These are phyloP conservation scores for Arizona elegans DNA, from an alignment of 2,113 vertebrate species.

Conservation along the genomic window DNA sequence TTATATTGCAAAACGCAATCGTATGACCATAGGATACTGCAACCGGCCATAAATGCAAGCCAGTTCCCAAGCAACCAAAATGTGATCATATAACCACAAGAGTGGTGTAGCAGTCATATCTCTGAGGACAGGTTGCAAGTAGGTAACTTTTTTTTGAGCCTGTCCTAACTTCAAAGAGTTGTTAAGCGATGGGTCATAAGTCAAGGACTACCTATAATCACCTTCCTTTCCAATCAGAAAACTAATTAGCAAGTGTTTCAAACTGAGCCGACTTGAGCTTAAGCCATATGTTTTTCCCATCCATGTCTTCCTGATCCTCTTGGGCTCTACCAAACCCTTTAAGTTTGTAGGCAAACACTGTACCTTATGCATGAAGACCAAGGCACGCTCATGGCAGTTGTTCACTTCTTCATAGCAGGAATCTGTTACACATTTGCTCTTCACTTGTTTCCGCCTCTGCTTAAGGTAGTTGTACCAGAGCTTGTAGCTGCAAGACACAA, in stretches of 20 bases:
- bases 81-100: too few relatives aligned
- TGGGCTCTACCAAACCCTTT: not conserved
- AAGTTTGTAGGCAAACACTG: not conserved
- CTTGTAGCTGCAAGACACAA: conserved; percentile 77
- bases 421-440: conserved; percentile 83
- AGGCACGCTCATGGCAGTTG: conserved; percentile 88
- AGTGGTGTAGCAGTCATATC: too few relatives aligned
- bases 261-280: not conserved
- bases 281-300: not conserved
- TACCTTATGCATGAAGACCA: conserved; percentile 96
- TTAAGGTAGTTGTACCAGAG: conserved; percentile 92
- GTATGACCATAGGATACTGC: not conserved
- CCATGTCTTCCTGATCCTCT: not conserved
- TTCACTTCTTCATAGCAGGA: conserved; percentile 83
- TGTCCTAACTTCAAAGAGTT: too few relatives aligned
- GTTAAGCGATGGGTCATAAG: too few relatives aligned
- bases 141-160: not conserved
- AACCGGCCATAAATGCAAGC: not conserved
- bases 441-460: conserved; percentile 87
- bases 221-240: not conserved
- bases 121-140: not conserved
- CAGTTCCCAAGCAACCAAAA: not conserved
- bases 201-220: not conserved
- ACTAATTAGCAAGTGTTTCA: not conserved
- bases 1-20: not conserved